Evolutionary conservation across 2,113 vertebrate genomes (phyloP).

Genomic region (Microtus ochrogaster): DNA sequence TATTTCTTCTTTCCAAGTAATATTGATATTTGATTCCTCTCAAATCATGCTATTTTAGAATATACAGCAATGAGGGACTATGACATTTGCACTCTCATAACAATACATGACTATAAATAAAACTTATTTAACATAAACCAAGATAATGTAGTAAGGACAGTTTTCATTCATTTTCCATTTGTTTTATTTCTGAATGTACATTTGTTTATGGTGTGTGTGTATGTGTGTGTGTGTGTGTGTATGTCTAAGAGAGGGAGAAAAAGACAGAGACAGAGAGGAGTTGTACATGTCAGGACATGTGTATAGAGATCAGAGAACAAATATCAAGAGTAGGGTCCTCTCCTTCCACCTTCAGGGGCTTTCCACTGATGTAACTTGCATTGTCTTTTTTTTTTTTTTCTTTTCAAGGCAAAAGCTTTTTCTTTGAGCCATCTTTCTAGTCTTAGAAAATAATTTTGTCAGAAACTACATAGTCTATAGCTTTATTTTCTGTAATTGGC

Average conservation of each 20-base stretch:
- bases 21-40: not conserved
- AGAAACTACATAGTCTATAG: not conserved
- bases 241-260: too few relatives aligned
- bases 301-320: not conserved
- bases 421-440: not conserved
- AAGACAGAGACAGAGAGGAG: not conserved
- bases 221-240: accelerated
- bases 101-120: not conserved
- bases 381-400: not conserved
- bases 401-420: not conserved
- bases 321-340: not conserved
- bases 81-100: not conserved
- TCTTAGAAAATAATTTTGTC: not conserved
- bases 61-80: not conserved
- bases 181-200: not conserved
- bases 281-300: not conserved
- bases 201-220: not conserved
- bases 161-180: not conserved
- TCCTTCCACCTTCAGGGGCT: not conserved
- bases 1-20: not conserved
- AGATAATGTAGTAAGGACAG: not conserved
- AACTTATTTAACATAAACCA: too few relatives aligned
- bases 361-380: not conserved
- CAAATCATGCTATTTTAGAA: not conserved
- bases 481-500: not conserved